Evolutionary conservation across 37 sponge, comb jelly and placozoan genomes (phyloP).

Genomic region (Hormiphora californensis): DNA sequence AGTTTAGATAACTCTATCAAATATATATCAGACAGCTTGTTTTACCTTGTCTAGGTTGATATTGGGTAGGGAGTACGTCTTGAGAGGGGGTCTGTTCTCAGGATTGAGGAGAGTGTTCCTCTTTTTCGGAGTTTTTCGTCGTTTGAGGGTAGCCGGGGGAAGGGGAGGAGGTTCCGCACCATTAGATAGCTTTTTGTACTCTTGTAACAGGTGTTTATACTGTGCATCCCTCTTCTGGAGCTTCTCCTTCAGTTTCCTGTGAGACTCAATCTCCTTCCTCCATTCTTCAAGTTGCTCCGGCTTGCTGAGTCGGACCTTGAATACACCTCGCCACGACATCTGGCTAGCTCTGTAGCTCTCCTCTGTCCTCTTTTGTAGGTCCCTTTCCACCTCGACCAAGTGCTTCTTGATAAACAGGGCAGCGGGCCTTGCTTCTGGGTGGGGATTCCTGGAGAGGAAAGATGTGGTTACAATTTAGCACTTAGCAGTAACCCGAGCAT

Average conservation of each 20-base stretch:
- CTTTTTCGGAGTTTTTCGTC: too few species aligned
- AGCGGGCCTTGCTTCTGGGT: slow-evolving; percentile 20
- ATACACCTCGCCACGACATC: slow-evolving; percentile 50
- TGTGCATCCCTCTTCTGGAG: too few species aligned
- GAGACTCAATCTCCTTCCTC: neutral
- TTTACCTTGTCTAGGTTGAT: too few species aligned
- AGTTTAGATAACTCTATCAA: too few species aligned
- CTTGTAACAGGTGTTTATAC: slow-evolving; percentile 45
- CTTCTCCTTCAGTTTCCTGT: neutral
- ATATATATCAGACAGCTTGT: too few species aligned
- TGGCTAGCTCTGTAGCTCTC: slow-evolving; percentile 40
- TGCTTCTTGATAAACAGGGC: slow-evolving; percentile 36
- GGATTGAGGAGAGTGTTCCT: too few species aligned
- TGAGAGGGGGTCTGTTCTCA: too few species aligned
- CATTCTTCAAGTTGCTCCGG: slow-evolving; percentile 26
- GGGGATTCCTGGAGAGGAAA: slow-evolving; percentile 1
- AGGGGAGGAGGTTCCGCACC: slow-evolving; percentile 21
- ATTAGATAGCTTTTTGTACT: slow-evolving; percentile 11
- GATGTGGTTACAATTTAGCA: neutral
- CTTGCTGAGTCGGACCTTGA: too few species aligned
- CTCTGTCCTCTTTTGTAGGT: neutral
- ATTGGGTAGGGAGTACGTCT: too few species aligned
- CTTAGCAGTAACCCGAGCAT: too few species aligned
- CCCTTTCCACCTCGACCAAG: slow-evolving; percentile 12
- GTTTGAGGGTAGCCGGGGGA: too few species aligned